Base-by-base conservation (phyloP, 2,888 invertebrate genomes). In the Conus canariensis region DNA sequence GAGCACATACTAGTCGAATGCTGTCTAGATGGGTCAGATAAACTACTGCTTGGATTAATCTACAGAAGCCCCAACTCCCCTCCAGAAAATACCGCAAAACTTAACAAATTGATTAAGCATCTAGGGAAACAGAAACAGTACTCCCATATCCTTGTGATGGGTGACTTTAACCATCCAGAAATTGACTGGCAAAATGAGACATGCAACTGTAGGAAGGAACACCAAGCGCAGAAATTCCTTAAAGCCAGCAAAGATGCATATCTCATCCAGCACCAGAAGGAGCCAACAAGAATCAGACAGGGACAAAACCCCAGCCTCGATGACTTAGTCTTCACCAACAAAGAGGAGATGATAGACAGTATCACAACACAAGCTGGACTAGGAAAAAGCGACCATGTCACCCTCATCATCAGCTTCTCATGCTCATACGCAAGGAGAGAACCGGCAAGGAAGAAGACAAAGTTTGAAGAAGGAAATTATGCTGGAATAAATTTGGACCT, bases 231-330 rank as follows among this genome's bases (percentile, higher is more conserved):
- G 70, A 74, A 74, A 74, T 74, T 74, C 70, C 70, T 12, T 22
- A 74, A 74, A 74, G 70, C 70, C 70, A 74, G 70, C 70, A 74
- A 74, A 74, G 70, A 74, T 74, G 70, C 70, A 74, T 74, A 74
- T 74, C 22, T 74, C 70, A 74, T 74, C 70, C 70, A 74, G 70
- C 70, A 74, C 70, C 70, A 22, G 70, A 74, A 74, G 70, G 70
- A 74, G 70, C 70, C 70, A 74, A 74, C 70, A 74, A 74, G n/a
- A 74, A 74, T 74, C 70, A 74, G 70, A 19, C 70, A 22, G 22
- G 70, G 70, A 74, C 70, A 74, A 74, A 74, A 74, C 70, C 70
- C 70, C 70, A 74, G 70, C 22, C 22, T 74, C 8, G 70, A 74
- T 8, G 70, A 74, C 70, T 74, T 74, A 74, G 70, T 10, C 70